Conservation (phyloP, 2,888 invertebrate species). For the Pheosia tremula region DNA sequence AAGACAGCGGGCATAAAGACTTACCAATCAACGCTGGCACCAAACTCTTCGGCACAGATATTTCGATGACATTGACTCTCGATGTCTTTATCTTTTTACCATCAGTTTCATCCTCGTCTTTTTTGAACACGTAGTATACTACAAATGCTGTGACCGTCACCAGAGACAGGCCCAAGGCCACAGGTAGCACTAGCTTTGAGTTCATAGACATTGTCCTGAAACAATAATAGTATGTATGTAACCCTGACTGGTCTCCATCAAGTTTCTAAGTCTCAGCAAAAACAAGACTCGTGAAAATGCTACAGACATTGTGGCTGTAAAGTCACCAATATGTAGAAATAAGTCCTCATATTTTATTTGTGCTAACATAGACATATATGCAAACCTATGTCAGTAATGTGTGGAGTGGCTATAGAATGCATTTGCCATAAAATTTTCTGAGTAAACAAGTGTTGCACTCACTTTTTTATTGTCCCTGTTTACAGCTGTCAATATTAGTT, state of each 20-base stretch:
- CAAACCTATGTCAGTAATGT: too few species aligned
- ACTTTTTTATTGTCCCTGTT: too few species aligned
- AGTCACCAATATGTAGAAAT: too few species aligned
- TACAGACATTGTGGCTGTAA: too few species aligned
- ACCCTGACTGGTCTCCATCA: too few species aligned
- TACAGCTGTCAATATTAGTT: too few species aligned
- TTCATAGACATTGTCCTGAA: slow-evolving; percentile 64
- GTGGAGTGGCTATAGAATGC: too few species aligned
- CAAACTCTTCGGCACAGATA: slow-evolving; percentile 86
- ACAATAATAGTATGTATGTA: slow-evolving; percentile 14
- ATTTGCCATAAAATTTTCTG: too few species aligned
- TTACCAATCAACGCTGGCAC: slow-evolving; percentile 87
- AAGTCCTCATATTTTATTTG: too few species aligned
- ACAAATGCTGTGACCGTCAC: slow-evolving; percentile 89
- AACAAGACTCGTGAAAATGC: background rate
- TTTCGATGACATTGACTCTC: slow-evolving; percentile 77
- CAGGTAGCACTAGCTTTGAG: slow-evolving; percentile 75
- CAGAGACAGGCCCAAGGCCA: slow-evolving; percentile 87
- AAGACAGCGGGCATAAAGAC: slow-evolving; percentile 15
- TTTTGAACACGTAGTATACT: slow-evolving; percentile 87
- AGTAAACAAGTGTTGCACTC: too few species aligned
- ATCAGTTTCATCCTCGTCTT: slow-evolving; percentile 82
- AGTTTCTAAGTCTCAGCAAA: background rate
- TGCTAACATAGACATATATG: too few species aligned
- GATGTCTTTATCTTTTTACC: slow-evolving; percentile 60